These are phyloP conservation scores for Tinamus major DNA, from an alignment of 2,797 vertebrate species.

Conservation along the genomic window DNA sequence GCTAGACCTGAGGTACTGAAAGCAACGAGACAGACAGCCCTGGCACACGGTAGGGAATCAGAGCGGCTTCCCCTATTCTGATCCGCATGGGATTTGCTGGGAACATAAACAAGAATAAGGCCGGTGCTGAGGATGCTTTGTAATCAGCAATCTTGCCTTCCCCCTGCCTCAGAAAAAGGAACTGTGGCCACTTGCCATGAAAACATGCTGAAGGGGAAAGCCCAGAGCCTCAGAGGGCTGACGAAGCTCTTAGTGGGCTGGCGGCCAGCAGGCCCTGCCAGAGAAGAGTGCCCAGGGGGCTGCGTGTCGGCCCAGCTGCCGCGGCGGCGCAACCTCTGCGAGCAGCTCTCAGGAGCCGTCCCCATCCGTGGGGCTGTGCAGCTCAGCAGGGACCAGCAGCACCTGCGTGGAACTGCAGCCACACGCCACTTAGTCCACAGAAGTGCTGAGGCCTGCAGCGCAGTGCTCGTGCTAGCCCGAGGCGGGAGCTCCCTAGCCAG, in stretches of 20 bases:
- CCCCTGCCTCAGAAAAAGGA: neutral
- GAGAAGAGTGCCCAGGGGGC: accelerated
- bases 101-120: neutral
- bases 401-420: neutral
- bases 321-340: neutral
- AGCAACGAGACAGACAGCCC: neutral
- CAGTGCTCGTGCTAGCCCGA: neutral
- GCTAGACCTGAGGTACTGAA: neutral
- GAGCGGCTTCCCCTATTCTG: neutral
- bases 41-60: neutral
- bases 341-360: no score
- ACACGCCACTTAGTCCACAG: neutral
- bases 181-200: neutral
- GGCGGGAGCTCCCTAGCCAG: neutral
- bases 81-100: neutral
- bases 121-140: neutral
- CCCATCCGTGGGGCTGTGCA: no score
- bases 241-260: neutral
- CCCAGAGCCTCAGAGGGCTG: neutral
- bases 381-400: neutral
- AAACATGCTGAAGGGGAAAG: slow-evolving; percentile 12
- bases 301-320: neutral
- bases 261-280: neutral
- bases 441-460: neutral
- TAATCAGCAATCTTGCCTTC: neutral